These are phyloP conservation scores for Thamnophis sirtalis DNA, from an alignment of 2,113 vertebrate species.

Conservation along the genomic window DNA sequence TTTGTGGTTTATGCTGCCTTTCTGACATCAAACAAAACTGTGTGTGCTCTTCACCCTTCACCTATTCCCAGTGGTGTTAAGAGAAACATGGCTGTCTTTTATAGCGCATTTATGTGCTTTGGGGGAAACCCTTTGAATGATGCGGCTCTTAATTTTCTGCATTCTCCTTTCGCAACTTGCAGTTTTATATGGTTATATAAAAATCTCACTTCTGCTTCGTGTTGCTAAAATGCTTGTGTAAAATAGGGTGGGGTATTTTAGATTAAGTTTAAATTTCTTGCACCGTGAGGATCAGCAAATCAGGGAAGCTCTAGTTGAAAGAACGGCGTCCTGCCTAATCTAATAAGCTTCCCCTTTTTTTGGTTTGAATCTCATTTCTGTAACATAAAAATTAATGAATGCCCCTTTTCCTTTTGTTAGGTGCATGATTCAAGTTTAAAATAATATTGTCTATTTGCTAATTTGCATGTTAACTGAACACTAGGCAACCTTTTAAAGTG, in stretches of 20 bases:
- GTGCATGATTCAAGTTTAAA: conserved; percentile 51
- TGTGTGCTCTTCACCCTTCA: conserved; percentile 35
- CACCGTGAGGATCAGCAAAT: conserved; percentile 53
- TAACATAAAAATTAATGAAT: conserved; percentile 27
- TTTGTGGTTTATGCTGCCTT: conserved; percentile 35
- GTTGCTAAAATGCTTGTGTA: conserved; percentile 18
- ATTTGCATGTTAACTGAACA: conserved; percentile 59
- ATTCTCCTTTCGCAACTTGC: conserved; percentile 52
- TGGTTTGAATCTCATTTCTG: conserved; percentile 24
- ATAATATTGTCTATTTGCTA: conserved; percentile 53
- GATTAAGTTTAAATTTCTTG: conserved; percentile 2
- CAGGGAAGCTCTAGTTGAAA: conserved; percentile 31
- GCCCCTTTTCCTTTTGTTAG: conserved; percentile 30
- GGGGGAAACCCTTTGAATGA: conserved; percentile 32
- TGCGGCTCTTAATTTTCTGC: conserved; percentile 12
- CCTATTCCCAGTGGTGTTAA: conserved; percentile 38
- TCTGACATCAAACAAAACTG: conserved; percentile 31
- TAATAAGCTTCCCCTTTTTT: conserved; percentile 38
- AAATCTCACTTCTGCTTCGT: conserved; percentile 20
- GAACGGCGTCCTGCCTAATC: conserved; percentile 25
- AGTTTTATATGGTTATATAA: conserved; percentile 28
- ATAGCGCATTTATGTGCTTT: conserved; percentile 38
- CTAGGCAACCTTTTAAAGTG: conserved; percentile 43
- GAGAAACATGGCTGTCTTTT: conserved; percentile 44
- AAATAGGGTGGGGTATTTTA: conserved; percentile 8